These are phyloP conservation scores for Anthonomus grandis DNA, from an alignment of 1,140 invertebrate species.

Conservation along the genomic window DNA sequence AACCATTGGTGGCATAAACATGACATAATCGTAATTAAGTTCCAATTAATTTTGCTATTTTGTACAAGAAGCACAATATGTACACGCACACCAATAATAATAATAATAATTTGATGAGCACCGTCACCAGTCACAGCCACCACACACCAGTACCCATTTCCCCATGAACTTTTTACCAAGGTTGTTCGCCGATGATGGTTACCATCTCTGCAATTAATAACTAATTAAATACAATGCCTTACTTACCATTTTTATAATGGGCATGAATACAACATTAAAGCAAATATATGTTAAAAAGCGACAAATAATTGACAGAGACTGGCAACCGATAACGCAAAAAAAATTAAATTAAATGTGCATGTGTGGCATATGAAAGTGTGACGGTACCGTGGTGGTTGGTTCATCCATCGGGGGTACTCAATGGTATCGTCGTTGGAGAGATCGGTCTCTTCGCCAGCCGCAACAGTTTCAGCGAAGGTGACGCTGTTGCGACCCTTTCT, in stretches of 20 bases:
- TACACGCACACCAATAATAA: too few species aligned
- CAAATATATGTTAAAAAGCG: not conserved
- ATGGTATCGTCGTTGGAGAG: slow-evolving; percentile 43
- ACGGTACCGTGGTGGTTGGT: slow-evolving; percentile 46
- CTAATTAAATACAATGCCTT: not conserved
- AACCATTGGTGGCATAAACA: too few species aligned
- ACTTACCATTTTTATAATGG: slow-evolving; percentile 1
- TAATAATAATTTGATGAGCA: too few species aligned
- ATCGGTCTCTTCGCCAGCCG: slow-evolving; percentile 40
- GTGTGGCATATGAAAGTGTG: slow-evolving; percentile 25
- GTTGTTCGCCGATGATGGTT: slow-evolving; percentile 7
- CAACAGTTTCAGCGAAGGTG: slow-evolving; percentile 45
- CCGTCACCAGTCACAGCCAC: slow-evolving; percentile 40
- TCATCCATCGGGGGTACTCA: slow-evolving; percentile 49
- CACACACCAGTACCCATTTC: slow-evolving; percentile 29
- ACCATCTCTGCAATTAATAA: not conserved
- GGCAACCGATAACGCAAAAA: not conserved
- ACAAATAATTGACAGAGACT: not conserved
- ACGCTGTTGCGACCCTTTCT: slow-evolving; percentile 45
- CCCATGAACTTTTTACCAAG: slow-evolving; percentile 11
- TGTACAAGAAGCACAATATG: too few species aligned
- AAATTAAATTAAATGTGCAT: slow-evolving; percentile 8
- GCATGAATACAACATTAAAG: not conserved
- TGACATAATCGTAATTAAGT: too few species aligned
- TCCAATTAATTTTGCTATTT: too few species aligned